Conservation (phyloP, 2,888 invertebrate genomes). For the Stratiomys singularior region DNA sequence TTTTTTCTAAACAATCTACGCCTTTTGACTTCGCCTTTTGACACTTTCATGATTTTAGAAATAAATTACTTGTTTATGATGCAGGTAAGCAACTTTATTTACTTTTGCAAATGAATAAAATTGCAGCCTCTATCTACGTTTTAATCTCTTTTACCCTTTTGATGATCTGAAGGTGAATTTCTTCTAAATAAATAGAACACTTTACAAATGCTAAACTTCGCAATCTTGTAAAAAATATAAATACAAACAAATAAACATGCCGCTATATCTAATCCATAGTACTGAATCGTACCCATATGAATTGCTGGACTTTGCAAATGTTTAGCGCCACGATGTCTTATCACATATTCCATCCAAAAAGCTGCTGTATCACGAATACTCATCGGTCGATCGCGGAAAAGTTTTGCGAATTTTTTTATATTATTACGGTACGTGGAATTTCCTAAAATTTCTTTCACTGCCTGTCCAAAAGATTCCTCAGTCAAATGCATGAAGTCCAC, state of each 20-base stretch:
- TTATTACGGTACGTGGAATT: constrained; percentile 54
- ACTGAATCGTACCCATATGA: constrained; percentile 64
- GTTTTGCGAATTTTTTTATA: constrained; percentile 64
- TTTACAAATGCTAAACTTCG: background rate
- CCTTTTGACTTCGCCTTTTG: too few species aligned
- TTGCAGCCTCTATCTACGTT: background rate
- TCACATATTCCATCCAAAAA: constrained; percentile 70
- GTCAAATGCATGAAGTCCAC: constrained; percentile 53
- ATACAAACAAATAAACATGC: background rate
- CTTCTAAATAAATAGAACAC: background rate
- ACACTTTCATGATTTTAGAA: too few species aligned
- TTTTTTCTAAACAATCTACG: too few species aligned
- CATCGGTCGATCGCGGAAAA: constrained; percentile 69
- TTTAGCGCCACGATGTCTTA: constrained; percentile 68
- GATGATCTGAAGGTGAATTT: background rate
- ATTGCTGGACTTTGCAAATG: constrained; percentile 67
- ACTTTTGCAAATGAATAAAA: background rate
- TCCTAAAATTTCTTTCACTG: constrained; percentile 55
- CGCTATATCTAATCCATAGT: constrained; percentile 66
- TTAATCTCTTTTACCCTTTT: constrained; percentile 7
- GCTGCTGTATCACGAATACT: constrained; percentile 67
- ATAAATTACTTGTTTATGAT: too few species aligned
- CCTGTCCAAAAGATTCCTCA: constrained; percentile 48
- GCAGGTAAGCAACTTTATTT: too few species aligned
- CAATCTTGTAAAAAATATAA: background rate